A percentile compares a stretch with the other conserved stretches of the same genome.
Conservation (phyloP, 2,113 vertebrate species). For the Heptranchias perlo region DNA sequence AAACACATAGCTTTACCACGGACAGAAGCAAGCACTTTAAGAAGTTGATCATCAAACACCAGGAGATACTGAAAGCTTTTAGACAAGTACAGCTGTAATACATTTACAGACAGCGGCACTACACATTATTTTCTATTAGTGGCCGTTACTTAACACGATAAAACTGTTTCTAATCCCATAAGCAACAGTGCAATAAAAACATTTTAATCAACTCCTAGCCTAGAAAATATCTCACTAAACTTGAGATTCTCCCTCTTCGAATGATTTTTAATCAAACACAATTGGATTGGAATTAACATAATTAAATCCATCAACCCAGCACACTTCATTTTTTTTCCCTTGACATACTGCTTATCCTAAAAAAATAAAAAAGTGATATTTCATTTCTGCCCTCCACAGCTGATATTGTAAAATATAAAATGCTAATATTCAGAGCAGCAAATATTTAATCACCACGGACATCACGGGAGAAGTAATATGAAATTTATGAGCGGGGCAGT, state of each 20-base stretch:
- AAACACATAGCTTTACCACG: too few relatives aligned
- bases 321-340: neutral
- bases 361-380: too few relatives aligned
- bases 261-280: neutral
- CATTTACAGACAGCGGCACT: neutral
- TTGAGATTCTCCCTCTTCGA: neutral
- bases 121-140: neutral
- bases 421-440: neutral
- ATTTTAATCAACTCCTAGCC: neutral
- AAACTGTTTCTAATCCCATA: slow-evolving; percentile 23
- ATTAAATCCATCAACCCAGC: neutral
- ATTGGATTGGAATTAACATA: neutral
- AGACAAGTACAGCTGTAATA: neutral
- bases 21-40: neutral
- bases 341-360: neutral
- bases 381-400: neutral
- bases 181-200: neutral
- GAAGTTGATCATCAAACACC: neutral
- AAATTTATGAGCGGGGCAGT: neutral
- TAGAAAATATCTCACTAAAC: neutral
- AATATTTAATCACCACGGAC: neutral
- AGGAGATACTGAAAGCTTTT: neutral
- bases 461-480: neutral
- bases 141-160: neutral
- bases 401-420: neutral